phyloP scores from a whole-genome alignment of 1,140 invertebrate genomes.

The Pogonognathellus flavescens region DNA sequence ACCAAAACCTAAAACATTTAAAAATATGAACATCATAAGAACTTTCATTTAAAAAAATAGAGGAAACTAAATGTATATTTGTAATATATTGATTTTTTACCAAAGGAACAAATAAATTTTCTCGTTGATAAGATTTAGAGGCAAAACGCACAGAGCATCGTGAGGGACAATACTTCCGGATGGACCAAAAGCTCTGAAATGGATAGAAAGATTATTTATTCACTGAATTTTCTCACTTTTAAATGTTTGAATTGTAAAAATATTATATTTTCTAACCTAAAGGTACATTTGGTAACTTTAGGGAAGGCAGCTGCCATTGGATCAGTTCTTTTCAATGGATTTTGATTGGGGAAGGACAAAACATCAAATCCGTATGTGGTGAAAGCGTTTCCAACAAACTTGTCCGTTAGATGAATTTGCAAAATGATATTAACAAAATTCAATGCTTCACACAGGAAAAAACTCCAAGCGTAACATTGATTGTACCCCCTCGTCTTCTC shows the following conservation, averaged over 20 bases:
- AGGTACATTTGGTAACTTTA: conserved; percentile 77
- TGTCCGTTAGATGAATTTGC: conserved; percentile 69
- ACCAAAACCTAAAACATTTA: conserved; percentile 89
- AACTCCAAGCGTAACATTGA: conserved; percentile 81
- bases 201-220: too few species aligned
- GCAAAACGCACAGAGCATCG: conserved; percentile 76
- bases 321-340: conserved; percentile 64
- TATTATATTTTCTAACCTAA: conserved; percentile 70
- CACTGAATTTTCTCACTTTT: too few species aligned
- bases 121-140: conserved; percentile 85
- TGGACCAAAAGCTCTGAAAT: conserved; percentile 70
- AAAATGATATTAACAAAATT: conserved; percentile 70
- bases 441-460: conserved; percentile 69
- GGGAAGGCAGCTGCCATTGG: conserved; percentile 66
- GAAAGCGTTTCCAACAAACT: conserved; percentile 70
- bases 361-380: conserved; percentile 69
- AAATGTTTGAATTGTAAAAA: too few species aligned
- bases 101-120: conserved; percentile 85
- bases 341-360: conserved; percentile 65
- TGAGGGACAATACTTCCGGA: conserved; percentile 56
- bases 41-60: background rate
- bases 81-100: conserved; percentile 69
- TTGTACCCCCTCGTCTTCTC: conserved; percentile 82
- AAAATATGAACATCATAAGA: too few species aligned
- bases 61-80: background rate